phyloP scores from a whole-genome alignment of 2,113 vertebrate genomes.

The Urocynchramus pylzowi region DNA sequence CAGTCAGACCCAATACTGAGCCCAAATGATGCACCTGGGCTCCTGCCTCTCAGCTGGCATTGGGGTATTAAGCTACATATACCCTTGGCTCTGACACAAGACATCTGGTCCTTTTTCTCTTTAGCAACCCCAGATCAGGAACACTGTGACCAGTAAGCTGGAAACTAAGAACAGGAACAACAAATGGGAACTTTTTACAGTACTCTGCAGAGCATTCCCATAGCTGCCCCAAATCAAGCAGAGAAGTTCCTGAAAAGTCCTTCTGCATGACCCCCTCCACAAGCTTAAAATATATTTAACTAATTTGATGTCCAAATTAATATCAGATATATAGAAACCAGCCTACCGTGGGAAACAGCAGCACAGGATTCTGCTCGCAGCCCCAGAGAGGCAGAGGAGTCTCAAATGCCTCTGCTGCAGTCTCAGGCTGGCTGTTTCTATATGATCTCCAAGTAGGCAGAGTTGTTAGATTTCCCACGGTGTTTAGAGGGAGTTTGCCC shows the following conservation, averaged over 20 bases:
- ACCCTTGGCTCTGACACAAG: not conserved
- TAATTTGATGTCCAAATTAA: not conserved
- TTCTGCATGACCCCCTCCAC: not conserved
- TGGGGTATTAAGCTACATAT: not conserved
- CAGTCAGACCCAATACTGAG: not conserved
- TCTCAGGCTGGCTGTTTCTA: not conserved
- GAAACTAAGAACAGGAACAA: not conserved
- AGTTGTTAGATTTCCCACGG: not conserved
- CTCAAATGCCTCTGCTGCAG: not conserved
- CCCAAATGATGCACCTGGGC: not conserved
- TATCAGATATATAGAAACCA: not conserved
- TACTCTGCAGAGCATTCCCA: not conserved
- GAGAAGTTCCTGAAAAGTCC: not conserved
- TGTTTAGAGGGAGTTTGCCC: not conserved
- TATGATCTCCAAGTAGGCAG: not conserved
- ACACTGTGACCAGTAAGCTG: not conserved
- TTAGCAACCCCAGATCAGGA: not conserved
- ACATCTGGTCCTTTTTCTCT: not conserved
- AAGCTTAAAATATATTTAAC: not conserved
- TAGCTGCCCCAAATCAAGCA: not conserved
- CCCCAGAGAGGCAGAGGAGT: not conserved
- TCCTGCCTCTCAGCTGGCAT: not conserved
- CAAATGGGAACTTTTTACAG: not conserved
- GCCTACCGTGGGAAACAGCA: not conserved
- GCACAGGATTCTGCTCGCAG: not conserved